A percentile compares a stretch with the other conserved stretches of the same genome.
Evolutionary conservation across 2,113 vertebrate species (phyloP).

Genomic region (Seriola dumerili): DNA sequence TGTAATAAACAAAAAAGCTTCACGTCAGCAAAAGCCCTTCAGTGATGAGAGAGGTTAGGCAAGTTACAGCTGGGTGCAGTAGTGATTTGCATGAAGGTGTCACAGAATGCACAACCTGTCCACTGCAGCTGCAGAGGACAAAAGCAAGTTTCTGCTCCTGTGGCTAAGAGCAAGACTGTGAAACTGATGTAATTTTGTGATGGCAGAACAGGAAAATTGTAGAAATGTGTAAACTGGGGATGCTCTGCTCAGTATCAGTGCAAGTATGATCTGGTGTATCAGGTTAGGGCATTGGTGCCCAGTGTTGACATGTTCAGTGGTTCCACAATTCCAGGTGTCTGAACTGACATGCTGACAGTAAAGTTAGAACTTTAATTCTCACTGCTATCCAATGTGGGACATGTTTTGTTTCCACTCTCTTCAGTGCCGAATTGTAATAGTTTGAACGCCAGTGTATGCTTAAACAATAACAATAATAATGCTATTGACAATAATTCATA

Average conservation of each 20-base stretch:
- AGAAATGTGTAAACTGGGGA: neutral
- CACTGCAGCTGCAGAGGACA: slow-evolving; percentile 8
- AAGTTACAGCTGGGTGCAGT: slow-evolving; percentile 15
- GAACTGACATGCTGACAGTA: neutral
- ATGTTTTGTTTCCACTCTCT: neutral
- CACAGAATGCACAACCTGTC: slow-evolving; percentile 1
- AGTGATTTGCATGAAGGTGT: slow-evolving; percentile 16
- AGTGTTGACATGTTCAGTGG: neutral
- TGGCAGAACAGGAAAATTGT: neutral
- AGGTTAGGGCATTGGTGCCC: neutral
- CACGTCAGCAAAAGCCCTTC: slow-evolving; percentile 16
- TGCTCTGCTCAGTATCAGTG: neutral
- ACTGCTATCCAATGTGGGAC: neutral
- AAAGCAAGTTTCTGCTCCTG: neutral
- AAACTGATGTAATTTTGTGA: neutral
- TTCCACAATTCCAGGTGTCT: neutral
- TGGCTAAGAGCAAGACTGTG: neutral
- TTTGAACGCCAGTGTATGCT: neutral
- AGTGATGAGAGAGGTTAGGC: neutral
- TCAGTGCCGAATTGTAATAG: neutral
- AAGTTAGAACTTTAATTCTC: neutral
- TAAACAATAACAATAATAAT: neutral
- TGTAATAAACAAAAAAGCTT: neutral
- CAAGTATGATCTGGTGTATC: neutral
- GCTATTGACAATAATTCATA: neutral